These are phyloP conservation scores for Drosophila saltans DNA, from an alignment of 1,140 invertebrate genomes.

Conservation along the genomic window DNA sequence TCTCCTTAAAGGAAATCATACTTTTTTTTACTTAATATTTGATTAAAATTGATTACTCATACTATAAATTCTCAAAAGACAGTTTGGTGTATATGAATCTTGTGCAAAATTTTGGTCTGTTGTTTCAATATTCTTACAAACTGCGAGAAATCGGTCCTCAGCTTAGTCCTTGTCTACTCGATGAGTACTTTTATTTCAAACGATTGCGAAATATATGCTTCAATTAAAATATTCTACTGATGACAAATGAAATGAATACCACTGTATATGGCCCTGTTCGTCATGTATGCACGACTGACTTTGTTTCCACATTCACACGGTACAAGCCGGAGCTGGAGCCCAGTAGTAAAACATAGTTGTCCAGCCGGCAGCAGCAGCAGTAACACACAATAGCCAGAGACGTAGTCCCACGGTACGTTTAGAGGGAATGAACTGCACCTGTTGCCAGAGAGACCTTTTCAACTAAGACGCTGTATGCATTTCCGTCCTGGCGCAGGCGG, in stretches of 20 bases:
- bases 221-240: too few species aligned
- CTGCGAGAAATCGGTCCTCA: too few species aligned
- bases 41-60: too few species aligned
- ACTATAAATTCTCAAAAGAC: too few species aligned
- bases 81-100: too few species aligned
- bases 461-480: constrained; percentile 69
- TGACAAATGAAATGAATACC: constrained; percentile 19
- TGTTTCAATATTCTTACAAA: too few species aligned
- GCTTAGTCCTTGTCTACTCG: too few species aligned
- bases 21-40: too few species aligned
- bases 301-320: constrained; percentile 81
- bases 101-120: too few species aligned
- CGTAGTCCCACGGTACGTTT: constrained; percentile 38
- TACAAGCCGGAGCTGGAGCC: constrained; percentile 62
- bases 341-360: constrained; percentile 67
- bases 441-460: constrained; percentile 50
- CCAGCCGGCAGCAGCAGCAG: constrained; percentile 41
- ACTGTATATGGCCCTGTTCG: constrained; percentile 63
- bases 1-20: too few species aligned
- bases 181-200: neutral
- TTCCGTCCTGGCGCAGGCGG: constrained; percentile 79
- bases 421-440: constrained; percentile 58
- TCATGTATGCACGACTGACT: constrained; percentile 82
- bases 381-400: constrained; percentile 40
- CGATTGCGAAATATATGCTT: neutral